Percentiles rank a stretch among this genome's conserved stretches.
Evolutionary conservation across 2,888 invertebrate genomes (phyloP).

Genomic region (Lepidonotus clava): DNA sequence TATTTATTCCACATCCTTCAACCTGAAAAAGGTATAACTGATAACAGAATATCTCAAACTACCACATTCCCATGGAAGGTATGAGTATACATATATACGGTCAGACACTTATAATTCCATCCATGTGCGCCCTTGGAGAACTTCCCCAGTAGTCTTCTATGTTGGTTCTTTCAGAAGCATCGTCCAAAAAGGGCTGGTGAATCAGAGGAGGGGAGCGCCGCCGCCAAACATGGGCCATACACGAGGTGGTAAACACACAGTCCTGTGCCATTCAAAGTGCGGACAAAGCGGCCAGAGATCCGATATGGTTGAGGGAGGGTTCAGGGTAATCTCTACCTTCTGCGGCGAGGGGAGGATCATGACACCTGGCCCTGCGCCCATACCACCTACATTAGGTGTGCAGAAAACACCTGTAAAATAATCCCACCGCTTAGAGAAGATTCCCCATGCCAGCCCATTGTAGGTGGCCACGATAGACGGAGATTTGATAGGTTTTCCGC

Average conservation of each 20-base stretch:
- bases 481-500: conserved; percentile 44
- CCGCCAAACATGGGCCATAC: too few relatives aligned
- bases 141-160: too few relatives aligned
- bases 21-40: too few relatives aligned
- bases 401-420: conserved; percentile 47
- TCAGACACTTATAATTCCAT: too few relatives aligned
- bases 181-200: too few relatives aligned
- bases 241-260: conserved; percentile 18
- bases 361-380: conserved; percentile 10
- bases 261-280: not conserved
- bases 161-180: too few relatives aligned
- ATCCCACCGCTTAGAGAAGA: conserved; percentile 40
- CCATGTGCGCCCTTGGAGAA: too few relatives aligned
- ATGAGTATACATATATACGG: too few relatives aligned
- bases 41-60: too few relatives aligned
- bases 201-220: too few relatives aligned
- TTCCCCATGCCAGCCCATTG: not conserved
- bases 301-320: conserved; percentile 40
- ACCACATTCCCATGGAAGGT: too few relatives aligned
- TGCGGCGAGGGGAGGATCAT: not conserved
- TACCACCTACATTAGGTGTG: conserved; percentile 26
- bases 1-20: too few relatives aligned
- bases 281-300: conserved; percentile 3
- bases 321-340: conserved; percentile 17
- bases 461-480: not conserved